phyloP scores from a whole-genome alignment of 2,797 vertebrate species.

The Halcyon smyrnensis region DNA sequence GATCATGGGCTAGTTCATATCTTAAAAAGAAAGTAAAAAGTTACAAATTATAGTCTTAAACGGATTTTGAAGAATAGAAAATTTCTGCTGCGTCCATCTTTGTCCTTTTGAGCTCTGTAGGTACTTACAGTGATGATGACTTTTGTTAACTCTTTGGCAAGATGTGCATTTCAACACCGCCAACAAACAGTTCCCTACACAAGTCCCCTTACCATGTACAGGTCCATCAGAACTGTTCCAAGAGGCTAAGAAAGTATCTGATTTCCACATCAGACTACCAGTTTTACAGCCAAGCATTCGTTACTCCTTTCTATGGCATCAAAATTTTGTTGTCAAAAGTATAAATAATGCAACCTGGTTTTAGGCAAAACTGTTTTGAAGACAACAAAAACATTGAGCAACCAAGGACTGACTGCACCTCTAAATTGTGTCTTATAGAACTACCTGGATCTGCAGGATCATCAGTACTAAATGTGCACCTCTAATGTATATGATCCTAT shows the following conservation, averaged over 20 bases:
- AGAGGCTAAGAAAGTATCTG: neutral
- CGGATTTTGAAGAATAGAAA: neutral
- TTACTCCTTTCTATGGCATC: neutral
- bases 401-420: neutral
- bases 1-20: constrained; percentile 76
- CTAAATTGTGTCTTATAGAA: neutral
- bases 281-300: neutral
- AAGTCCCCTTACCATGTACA: neutral
- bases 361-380: neutral
- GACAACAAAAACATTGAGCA: neutral
- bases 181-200: neutral
- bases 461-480: neutral
- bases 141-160: neutral
- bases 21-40: constrained; percentile 62
- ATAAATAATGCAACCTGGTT: neutral
- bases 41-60: neutral
- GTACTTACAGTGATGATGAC: neutral
- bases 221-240: neutral
- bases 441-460: neutral
- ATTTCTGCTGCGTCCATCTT: neutral
- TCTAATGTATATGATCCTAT: neutral
- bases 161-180: neutral
- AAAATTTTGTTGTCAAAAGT: neutral
- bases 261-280: neutral
- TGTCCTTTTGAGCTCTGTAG: neutral